Base-by-base conservation (phyloP, 2,797 vertebrate species). In the Gorsachius magnificus region DNA sequence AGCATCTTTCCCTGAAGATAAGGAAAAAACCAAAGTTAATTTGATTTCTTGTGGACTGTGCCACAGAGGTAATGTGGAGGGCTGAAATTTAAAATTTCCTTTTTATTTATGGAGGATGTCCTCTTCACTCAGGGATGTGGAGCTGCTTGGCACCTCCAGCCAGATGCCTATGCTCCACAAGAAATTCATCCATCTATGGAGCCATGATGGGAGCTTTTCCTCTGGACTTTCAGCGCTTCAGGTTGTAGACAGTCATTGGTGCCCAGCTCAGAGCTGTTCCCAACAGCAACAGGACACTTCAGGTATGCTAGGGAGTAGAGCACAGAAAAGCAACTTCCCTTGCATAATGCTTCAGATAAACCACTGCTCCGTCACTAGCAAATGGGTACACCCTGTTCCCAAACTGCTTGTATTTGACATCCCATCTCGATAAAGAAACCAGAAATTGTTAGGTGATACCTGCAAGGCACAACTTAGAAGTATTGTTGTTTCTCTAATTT, bases 241-340 rank as follows among this genome's bases (percentile, higher is more conserved):
- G 13, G 8, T 50, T 24, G 5, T 48, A 19, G 38, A 31, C 10
- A 64, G 45, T 20, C 18, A 53, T 31, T 0, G 1, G 18, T 56
- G 11, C 13, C 16, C 1, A 2, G 11, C 18, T 76, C 21, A 51
- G 46, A 57, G 35, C 21, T 4, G 4, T 0, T 54, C 35, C 14
- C 0, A 0, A 35, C 1, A 53, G 33, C 56, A 41, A 61, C 19
- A 79, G 15, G 29, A 56, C 8, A 60, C 4, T 31, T 87, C 20
- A 82, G 10, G 4, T 31, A 20, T 33, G 35, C 43, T 51, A 33
- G 35, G 41, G 20, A 66, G 5, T 31, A 65, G 41, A 66, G 26
- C 10, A 63, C 16, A 75, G 24, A 83, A 72, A 57, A 45, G 17
- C 13, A 45, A 5, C 36, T 63, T 53, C 3, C 10, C 9, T 45